These are phyloP conservation scores for Phylloscopus whistleri DNA, from an alignment of 2,113 vertebrate species.

Conservation along the genomic window DNA sequence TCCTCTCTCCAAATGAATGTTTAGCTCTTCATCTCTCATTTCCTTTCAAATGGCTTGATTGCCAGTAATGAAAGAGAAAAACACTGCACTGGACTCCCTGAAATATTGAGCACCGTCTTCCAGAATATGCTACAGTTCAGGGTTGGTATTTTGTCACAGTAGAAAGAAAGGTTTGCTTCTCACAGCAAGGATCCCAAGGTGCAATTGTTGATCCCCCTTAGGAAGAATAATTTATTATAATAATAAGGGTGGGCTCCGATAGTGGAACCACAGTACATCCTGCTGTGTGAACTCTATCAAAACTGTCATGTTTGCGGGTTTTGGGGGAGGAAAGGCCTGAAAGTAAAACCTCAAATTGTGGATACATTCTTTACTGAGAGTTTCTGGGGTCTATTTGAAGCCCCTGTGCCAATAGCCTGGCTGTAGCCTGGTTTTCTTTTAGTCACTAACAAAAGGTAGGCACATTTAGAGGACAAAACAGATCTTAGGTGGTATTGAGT, in stretches of 20 bases:
- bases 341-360: background rate
- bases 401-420: background rate
- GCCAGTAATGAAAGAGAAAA: slow-evolving; percentile 30
- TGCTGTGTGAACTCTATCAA: background rate
- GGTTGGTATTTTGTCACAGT: background rate
- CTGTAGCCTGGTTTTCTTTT: background rate
- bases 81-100: slow-evolving; percentile 1
- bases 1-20: slow-evolving; percentile 16
- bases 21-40: slow-evolving; percentile 41
- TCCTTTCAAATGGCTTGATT: slow-evolving; percentile 50
- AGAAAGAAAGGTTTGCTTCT: background rate
- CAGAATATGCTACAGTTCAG: background rate
- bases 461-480: background rate
- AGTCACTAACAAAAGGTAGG: background rate
- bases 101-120: background rate
- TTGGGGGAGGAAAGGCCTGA: background rate
- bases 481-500: background rate
- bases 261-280: background rate
- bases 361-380: background rate
- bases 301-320: background rate
- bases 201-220: background rate
- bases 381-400: background rate
- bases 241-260: background rate
- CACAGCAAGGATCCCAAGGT: background rate
- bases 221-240: background rate